Percentiles rank a stretch among this genome's conserved stretches.
Evolutionary conservation across 1,140 invertebrate genomes (phyloP).

Genomic region (Drosophila albomicans): DNA sequence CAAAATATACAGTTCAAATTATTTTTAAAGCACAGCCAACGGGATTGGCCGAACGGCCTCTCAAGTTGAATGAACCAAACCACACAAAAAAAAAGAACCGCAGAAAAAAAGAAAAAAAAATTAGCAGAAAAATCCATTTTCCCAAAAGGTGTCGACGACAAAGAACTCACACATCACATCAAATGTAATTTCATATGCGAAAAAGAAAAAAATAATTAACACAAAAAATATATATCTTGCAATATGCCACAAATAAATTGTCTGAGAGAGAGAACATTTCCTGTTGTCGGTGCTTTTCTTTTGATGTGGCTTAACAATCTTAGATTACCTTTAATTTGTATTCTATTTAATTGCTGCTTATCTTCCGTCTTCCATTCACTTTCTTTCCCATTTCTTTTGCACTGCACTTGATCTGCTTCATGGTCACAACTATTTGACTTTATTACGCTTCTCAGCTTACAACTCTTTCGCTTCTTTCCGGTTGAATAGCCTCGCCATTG

Average conservation of each 20-base stretch:
- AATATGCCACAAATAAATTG: neutral
- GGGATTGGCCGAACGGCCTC: conserved; percentile 39
- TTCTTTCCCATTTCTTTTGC: neutral
- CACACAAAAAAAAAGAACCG: neutral
- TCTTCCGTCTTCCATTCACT: neutral
- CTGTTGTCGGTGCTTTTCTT: neutral
- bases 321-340: neutral
- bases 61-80: conserved; percentile 64
- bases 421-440: neutral
- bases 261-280: neutral
- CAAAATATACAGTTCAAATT: conserved; percentile 46
- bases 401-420: neutral
- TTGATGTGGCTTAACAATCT: neutral
- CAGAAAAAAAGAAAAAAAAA: too few species aligned
- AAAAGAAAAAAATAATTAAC: conserved; percentile 5
- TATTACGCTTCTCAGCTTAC: neutral
- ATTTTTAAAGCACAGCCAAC: conserved; percentile 61
- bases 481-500: neutral
- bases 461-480: neutral
- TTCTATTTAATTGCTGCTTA: conserved; percentile 4
- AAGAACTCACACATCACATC: conserved; percentile 5
- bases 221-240: neutral
- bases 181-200: conserved; percentile 18
- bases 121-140: conserved; percentile 16
- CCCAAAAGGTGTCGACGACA: conserved; percentile 25